Evolutionary conservation across 2,797 vertebrate species (phyloP).

Genomic region (Margarornis squamiger): DNA sequence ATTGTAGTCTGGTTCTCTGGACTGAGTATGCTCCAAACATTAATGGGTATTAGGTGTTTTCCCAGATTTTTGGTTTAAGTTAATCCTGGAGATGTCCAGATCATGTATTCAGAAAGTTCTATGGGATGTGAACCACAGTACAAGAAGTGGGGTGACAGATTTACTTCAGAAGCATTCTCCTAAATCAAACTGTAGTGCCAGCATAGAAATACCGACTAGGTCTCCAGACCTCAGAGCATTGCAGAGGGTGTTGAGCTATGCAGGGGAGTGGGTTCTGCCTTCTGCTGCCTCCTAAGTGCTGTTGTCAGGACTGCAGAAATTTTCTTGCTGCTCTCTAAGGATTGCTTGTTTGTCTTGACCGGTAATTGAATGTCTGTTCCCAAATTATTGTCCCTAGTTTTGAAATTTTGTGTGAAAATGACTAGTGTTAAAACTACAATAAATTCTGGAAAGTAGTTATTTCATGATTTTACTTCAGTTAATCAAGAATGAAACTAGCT

Average conservation of each 20-base stretch:
- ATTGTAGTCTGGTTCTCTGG: background rate
- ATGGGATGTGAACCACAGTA: background rate
- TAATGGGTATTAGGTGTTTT: background rate
- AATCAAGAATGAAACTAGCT: constrained; percentile 9
- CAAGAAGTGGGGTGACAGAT: background rate
- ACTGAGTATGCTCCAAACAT: background rate
- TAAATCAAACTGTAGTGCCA: background rate
- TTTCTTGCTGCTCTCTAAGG: background rate
- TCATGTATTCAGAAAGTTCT: background rate
- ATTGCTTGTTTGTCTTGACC: background rate
- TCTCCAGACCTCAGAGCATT: background rate
- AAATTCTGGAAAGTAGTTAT: background rate
- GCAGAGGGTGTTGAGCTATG: background rate
- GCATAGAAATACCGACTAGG: background rate
- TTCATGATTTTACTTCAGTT: background rate
- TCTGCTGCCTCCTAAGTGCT: background rate
- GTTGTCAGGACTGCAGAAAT: background rate
- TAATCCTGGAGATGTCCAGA: background rate
- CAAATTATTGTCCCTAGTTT: background rate
- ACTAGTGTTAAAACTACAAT: background rate
- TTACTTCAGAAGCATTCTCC: rapidly evolving
- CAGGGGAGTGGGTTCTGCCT: background rate
- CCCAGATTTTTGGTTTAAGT: background rate
- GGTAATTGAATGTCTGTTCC: background rate
- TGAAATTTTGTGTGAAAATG: background rate